Conservation (phyloP, 2,113 vertebrate species). For the Spermophilus dauricus region DNA sequence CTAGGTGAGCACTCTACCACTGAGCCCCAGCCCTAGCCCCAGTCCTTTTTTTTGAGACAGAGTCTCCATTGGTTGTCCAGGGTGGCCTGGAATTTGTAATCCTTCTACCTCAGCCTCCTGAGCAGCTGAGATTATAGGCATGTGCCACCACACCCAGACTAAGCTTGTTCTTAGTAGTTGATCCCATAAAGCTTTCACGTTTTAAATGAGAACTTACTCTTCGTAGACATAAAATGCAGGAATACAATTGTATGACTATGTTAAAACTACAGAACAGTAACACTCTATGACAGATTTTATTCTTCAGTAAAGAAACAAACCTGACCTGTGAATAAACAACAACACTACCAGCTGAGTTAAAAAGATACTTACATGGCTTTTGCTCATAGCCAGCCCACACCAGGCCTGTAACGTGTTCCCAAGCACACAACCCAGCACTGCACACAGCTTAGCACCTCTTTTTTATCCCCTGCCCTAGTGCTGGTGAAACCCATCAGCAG, state of each 20-base stretch:
- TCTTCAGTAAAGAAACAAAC: not conserved
- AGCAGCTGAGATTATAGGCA: not conserved
- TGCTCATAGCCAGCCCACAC: not conserved
- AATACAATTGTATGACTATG: not conserved
- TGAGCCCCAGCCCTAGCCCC: not conserved
- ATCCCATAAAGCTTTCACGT: not conserved
- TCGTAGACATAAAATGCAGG: not conserved
- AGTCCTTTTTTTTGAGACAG: too few species aligned
- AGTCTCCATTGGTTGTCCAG: not conserved
- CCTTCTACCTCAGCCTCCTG: not conserved
- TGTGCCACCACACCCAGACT: not conserved
- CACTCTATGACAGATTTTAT: too few species aligned
- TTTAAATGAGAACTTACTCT: not conserved
- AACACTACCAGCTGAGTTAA: not conserved
- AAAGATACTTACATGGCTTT: rapidly evolving
- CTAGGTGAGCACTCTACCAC: not conserved
- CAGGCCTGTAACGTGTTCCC: not conserved
- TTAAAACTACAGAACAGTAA: not conserved
- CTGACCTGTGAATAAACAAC: too few species aligned
- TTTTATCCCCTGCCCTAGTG: not conserved
- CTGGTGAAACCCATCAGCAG: not conserved
- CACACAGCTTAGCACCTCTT: not conserved
- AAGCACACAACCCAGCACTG: too few species aligned
- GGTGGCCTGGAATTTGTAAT: not conserved
- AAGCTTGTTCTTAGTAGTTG: not conserved